Base-by-base conservation (phyloP, 2,113 vertebrate species). In the Lampris incognitus region DNA sequence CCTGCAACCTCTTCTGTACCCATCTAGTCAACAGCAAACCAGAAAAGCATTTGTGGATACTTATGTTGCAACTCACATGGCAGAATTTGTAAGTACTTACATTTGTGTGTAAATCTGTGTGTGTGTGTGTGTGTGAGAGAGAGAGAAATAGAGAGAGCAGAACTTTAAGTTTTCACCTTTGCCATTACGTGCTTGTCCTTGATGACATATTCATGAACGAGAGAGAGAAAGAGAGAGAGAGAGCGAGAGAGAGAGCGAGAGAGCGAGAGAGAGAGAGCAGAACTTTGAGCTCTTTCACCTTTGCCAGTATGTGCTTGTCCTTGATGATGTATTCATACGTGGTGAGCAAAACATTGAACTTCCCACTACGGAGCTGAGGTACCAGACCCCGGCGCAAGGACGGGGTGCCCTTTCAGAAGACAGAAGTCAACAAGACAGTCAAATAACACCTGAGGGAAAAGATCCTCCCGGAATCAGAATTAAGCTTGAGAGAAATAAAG, bases 251-350 rank as follows among this genome's bases (percentile, higher is more conserved):
- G n/a, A n/a, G n/a, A n/a, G n/a, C n/a, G 39, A 54, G 48, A 49
- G 57, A 5, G 6, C 51, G 48, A 24, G 41, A 55, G 1, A 65
- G 7, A 65, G 4, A 54, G 5, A 11, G 11, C n/a, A 64, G 51
- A 61, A 38, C 6, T 67, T 64, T 69, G 5, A 48, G 61, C 9
- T 66, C 5, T 38, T 50, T 92, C 57, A 99, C 98, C 96, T 99
- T 99, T 84, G 97, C 98, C 79, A 99, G 97, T 74, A 99, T 98
- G 69, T 99, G 97, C 86, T 99, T 99, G 93, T 99, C 97, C 90
- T 99, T 99, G 89, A 99, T 99, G 88, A 99, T 98, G 88, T 99
- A 99, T 84, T 99, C 98, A 0, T 99, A 99, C 40, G 98, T 99
- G 54, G 98, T 99, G 87, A 99, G 82, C 77, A 99, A 94, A 66